Evolutionary conservation across 1,140 invertebrate species (phyloP).

Genomic region (Drosophila gunungcola): DNA sequence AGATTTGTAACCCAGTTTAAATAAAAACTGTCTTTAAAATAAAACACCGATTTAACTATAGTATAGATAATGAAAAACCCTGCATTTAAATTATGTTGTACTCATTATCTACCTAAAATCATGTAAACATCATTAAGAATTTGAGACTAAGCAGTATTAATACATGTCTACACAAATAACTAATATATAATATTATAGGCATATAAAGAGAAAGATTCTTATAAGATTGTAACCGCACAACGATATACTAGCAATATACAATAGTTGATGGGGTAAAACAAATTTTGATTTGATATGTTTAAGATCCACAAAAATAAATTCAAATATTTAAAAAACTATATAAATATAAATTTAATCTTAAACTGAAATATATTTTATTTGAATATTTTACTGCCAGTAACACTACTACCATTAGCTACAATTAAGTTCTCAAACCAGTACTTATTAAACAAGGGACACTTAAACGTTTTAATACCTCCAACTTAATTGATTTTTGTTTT

Average conservation of each 20-base stretch:
- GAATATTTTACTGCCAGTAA: constrained; percentile 25
- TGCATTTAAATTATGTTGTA: constrained; percentile 19
- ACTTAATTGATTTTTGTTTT: neutral
- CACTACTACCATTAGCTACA: neutral
- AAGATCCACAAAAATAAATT: too few species aligned
- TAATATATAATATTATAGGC: neutral
- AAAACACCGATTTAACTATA: neutral
- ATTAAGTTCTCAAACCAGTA: neutral
- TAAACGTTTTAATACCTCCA: neutral
- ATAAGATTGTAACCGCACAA: constrained; percentile 22
- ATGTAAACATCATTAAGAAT: neutral
- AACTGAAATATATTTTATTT: neutral
- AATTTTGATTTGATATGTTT: too few species aligned
- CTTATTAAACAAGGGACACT: neutral
- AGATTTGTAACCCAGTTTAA: constrained; percentile 47
- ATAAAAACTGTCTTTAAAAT: neutral
- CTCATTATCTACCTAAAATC: constrained; percentile 5
- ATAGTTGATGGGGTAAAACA: too few species aligned
- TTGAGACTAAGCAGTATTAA: constrained; percentile 44
- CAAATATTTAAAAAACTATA: too few species aligned
- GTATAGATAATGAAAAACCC: neutral
- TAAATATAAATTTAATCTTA: neutral
- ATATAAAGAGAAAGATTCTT: constrained; percentile 3
- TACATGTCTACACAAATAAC: constrained; percentile 9
- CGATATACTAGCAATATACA: constrained; percentile 31